These are phyloP conservation scores for Nothocercus nigrocapillus DNA, from an alignment of 2,113 vertebrate genomes.

Conservation along the genomic window DNA sequence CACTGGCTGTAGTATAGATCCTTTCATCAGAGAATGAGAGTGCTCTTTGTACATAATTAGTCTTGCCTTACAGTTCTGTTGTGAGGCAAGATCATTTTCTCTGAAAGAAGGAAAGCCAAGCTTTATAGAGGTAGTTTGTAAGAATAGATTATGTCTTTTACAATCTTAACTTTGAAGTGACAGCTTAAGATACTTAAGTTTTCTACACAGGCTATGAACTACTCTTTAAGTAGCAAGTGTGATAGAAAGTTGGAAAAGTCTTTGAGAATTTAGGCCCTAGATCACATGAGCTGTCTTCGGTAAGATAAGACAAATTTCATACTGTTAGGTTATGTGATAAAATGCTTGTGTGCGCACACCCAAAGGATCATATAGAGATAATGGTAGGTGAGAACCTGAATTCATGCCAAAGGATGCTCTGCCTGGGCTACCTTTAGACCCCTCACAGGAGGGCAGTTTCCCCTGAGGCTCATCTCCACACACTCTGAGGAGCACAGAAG, in stretches of 20 bases:
- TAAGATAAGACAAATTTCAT: neutral
- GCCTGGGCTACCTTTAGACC: no score
- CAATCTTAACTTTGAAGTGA: neutral
- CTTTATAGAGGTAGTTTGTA: neutral
- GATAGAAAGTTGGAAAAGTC: neutral
- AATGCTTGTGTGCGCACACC: no score
- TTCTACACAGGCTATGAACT: neutral
- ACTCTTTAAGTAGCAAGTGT: neutral
- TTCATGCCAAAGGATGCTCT: no score
- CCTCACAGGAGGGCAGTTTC: no score
- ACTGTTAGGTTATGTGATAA: no score
- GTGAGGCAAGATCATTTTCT: neutral
- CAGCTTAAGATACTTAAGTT: neutral
- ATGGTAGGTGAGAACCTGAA: no score
- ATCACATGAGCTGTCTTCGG: neutral
- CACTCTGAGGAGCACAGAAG: no score
- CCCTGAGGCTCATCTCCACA: no score
- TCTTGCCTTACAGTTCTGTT: conserved; percentile 10
- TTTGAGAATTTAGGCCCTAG: neutral
- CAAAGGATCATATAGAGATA: no score
- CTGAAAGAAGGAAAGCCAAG: neutral
- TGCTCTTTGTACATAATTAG: neutral
- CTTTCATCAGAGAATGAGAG: neutral
- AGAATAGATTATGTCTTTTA: neutral
- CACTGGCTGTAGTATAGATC: neutral